phyloP scores from a whole-genome alignment of 2,797 vertebrate genomes.

The Nannoperca australis region DNA sequence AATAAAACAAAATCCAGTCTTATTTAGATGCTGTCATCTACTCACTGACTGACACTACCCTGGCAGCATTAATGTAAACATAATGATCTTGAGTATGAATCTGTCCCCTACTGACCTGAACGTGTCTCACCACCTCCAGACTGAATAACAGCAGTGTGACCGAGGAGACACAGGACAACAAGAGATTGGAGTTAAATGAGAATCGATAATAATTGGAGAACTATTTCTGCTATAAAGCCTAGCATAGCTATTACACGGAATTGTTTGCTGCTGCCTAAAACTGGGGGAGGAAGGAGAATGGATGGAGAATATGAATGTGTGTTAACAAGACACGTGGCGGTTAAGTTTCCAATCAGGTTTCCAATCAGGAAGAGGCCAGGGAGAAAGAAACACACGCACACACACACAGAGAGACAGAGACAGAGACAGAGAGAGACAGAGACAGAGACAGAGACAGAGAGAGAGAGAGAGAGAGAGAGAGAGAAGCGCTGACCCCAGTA shows the following conservation, averaged over 20 bases:
- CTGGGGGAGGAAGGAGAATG: neutral
- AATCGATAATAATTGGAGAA: conserved; percentile 51
- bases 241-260: conserved; percentile 23
- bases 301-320: neutral
- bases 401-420: neutral
- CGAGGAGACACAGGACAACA: conserved; percentile 6
- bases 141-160: conserved; percentile 3
- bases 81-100: conserved; percentile 12
- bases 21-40: neutral
- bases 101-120: conserved; percentile 24
- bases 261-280: conserved; percentile 26
- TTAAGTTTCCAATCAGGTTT: conserved; percentile 19
- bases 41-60: neutral
- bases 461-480: too few species aligned
- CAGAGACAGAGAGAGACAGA: too few species aligned
- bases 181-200: conserved; percentile 13
- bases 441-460: too few species aligned
- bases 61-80: neutral
- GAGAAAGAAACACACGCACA: neutral
- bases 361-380: conserved; percentile 12
- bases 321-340: conserved; percentile 13
- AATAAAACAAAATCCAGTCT: too few species aligned
- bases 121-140: neutral
- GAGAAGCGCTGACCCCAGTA: neutral
- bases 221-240: conserved; percentile 30